phyloP scores from a whole-genome alignment of 2,888 invertebrate species.

The Yponomeuta sedellus region DNA sequence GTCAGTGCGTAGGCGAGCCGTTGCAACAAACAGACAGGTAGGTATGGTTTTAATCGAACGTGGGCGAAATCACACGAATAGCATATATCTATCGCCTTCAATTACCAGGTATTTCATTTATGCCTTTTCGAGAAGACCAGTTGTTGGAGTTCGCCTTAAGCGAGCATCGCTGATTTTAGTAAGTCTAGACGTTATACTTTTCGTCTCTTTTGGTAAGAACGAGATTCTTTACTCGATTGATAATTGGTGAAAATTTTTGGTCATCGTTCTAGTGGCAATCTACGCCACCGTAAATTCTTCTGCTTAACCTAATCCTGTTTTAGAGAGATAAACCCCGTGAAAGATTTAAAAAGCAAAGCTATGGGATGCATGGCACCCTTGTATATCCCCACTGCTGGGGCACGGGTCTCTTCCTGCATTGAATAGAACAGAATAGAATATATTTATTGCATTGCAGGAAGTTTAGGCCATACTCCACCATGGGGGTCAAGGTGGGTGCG shows the following conservation, averaged over 20 bases:
- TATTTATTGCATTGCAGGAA: too few species aligned
- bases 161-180: neutral
- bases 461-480: too few species aligned
- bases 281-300: too few species aligned
- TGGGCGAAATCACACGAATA: neutral
- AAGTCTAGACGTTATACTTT: constrained; percentile 2
- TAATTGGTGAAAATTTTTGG: neutral
- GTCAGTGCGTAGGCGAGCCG: constrained; percentile 19
- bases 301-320: too few species aligned
- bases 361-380: too few species aligned
- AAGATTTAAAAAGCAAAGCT: too few species aligned
- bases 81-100: constrained; percentile 25
- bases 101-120: constrained; percentile 32
- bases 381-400: too few species aligned
- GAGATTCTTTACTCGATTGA: constrained; percentile 2
- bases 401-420: too few species aligned
- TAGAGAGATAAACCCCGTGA: too few species aligned
- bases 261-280: too few species aligned
- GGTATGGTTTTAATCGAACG: constrained; percentile 21
- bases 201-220: neutral
- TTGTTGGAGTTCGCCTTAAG: constrained; percentile 7
- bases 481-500: too few species aligned
- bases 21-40: constrained; percentile 18
- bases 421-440: too few species aligned
- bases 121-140: constrained; percentile 26